A percentile compares a stretch with the other conserved stretches of the same genome.
Evolutionary conservation across 2,888 invertebrate species (phyloP).

Genomic region (Agrilus cyanescens): DNA sequence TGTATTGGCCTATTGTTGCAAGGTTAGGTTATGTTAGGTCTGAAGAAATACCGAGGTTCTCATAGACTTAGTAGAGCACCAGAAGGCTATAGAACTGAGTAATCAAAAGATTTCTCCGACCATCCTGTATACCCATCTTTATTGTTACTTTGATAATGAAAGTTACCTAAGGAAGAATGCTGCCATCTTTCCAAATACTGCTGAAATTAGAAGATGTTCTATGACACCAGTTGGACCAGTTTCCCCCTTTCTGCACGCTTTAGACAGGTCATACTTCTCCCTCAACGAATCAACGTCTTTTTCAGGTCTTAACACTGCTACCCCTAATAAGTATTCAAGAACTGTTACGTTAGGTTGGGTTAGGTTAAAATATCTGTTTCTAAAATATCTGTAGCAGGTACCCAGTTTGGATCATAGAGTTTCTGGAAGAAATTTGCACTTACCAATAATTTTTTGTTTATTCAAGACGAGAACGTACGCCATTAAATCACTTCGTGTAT

Average conservation of each 20-base stretch:
- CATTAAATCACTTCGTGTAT: conserved; percentile 19
- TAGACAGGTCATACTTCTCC: conserved; percentile 32
- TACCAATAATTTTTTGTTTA: conserved; percentile 1
- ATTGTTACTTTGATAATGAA: no score
- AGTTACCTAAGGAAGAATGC: conserved; percentile 23
- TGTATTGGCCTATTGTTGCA: no score
- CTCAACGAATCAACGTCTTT: conserved; percentile 28
- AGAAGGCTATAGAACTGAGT: no score
- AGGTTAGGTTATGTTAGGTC: no score
- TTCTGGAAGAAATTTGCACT: not conserved
- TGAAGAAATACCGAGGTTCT: no score
- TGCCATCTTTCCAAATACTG: conserved; percentile 44
- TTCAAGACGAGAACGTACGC: conserved; percentile 17
- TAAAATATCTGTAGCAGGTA: not conserved
- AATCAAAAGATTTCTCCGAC: no score
- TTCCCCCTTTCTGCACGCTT: conserved; percentile 26
- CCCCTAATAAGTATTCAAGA: conserved; percentile 14
- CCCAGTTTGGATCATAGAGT: not conserved
- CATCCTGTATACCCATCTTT: no score
- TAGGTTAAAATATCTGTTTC: not conserved
- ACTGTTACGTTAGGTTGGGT: not conserved
- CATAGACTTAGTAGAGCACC: no score
- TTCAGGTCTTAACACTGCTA: conserved; percentile 26
- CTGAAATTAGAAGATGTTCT: conserved; percentile 41
- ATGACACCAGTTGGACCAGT: conserved; percentile 33